phyloP scores from a whole-genome alignment of 2,113 vertebrate genomes.

The Chlorodrepanis virens region DNA sequence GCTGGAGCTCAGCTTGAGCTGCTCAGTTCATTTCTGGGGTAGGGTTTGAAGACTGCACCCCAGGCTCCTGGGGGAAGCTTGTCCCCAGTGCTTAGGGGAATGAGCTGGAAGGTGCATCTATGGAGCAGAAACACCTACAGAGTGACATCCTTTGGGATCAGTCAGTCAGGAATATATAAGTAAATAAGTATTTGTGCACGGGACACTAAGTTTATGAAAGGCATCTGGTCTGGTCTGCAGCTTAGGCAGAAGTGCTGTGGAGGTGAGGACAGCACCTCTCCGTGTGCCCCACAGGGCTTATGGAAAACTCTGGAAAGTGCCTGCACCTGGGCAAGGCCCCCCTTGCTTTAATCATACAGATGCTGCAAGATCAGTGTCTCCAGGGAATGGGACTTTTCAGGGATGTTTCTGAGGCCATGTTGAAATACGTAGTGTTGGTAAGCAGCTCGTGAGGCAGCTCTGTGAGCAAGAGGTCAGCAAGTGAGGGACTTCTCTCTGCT shows the following conservation, averaged over 20 bases:
- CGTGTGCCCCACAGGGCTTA: fast-evolving
- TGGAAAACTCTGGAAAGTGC: background rate
- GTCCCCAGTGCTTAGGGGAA: background rate
- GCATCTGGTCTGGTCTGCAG: background rate
- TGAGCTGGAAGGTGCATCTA: background rate
- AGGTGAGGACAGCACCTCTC: background rate
- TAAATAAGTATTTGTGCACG: background rate
- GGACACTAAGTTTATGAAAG: background rate
- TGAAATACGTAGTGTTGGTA: fast-evolving
- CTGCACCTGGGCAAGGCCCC: background rate
- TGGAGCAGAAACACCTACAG: fast-evolving
- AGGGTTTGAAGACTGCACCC: background rate
- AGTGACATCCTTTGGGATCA: background rate
- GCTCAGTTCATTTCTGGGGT: background rate
- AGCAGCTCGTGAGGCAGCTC: fast-evolving
- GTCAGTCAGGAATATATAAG: background rate
- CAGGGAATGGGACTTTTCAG: background rate
- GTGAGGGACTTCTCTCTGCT: background rate
- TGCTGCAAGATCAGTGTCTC: background rate
- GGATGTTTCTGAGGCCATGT: background rate
- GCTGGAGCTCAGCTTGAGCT: background rate
- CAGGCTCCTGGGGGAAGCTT: background rate
- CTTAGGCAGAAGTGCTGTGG: background rate
- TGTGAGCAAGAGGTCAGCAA: background rate
- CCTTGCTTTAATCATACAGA: background rate